Evolutionary conservation across 2,113 vertebrate species (phyloP), one percentile per base, ranked within the genome.

Genomic region (Daubentonia madagascariensis): DNA sequence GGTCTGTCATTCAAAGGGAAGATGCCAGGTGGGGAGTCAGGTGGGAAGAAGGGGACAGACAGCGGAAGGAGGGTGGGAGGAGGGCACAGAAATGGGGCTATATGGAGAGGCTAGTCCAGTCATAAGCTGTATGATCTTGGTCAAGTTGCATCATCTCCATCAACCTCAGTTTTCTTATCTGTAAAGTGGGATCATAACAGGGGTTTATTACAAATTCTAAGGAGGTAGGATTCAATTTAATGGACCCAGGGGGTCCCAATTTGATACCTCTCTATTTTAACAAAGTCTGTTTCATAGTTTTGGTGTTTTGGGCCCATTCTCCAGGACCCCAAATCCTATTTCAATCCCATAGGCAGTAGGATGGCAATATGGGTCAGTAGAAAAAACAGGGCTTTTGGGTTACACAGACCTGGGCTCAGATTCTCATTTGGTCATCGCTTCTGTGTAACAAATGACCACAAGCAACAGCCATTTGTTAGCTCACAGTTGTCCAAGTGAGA

Each of bases 401-500:
- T 50, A 12, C 25, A 20, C 10, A 16, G 32, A n/a, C 52, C 35
- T 40, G 25, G 57, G 14, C 3, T 54, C 8, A 2, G n/a, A 37
- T 52, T 57, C 30, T 40, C 25, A 12, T 32, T 17, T 13, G 13
- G 70, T 43, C 40, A 12, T 30, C 5, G 0, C 17, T 3, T 67
- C n/a, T 25, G 0, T 7, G 12, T n/a, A 23, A 54, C 35, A 32
- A 45, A 20, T 30, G 4, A 28, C 10, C 40, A 22, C 9, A 8
- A 5, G 3, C 10, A 16, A 3, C 40, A n/a, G 16, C 37, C 1
- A 1, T 6, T 48, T 52, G 1, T 37, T 6, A 3, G 89, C 52
- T 65, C 28, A 2, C 1, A 7, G 35, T 4, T 20, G 57, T 65
- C 83, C 6, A 0, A 40, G 35, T 23, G 84, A n/a, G 68, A 30